Base-by-base conservation (phyloP, 2,113 vertebrate species). In the Lathamus discolor region DNA sequence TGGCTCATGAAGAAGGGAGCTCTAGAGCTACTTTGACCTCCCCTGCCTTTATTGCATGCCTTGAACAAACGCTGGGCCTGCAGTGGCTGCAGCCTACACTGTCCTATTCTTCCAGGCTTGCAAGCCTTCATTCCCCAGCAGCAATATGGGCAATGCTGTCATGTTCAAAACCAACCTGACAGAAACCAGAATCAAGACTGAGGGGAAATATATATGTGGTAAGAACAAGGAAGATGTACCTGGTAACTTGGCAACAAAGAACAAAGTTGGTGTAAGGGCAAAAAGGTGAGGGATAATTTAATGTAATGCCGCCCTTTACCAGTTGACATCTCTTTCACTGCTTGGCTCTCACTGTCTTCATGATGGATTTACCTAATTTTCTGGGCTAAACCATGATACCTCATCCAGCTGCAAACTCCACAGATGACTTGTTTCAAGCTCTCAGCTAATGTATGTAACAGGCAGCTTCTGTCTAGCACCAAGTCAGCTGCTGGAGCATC, bases 261-360 rank as follows among this genome's bases (percentile, higher is more conserved):
- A 88, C 44, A 93, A 83, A 92, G 96, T 91, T 78, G 66, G 74
- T 86, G 78, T 39, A 92, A 80, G 84, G 76, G 86, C 62, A 88
- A 97, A 97, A 95, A 96, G 88, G 94, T 97, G 94, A 96, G 85
- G 66, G 55, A 93, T 94, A 94, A 95, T 93, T 92, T 93, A 95
- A 94, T 93, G 80, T 68, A 35, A 68, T 46, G 66, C 41, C 88
- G 92, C 86, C 96, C 95, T 96, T 96, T 96, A 76, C 39, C 41
- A 86, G 83, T 7, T 95, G 95, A 92, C 90, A 90, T 86, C 90
- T 90, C 49, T 90, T 88, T 85, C 79, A 75, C 69, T 73, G 49
- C 72, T 86, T 86, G 57, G 64, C 75, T 96, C 83, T 78, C 70
- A 77, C 37, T 69, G 78, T 87, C 77, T 84, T 83, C 79, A 63